phyloP scores from a whole-genome alignment of 2,113 vertebrate species.

The Leuciscus idus region DNA sequence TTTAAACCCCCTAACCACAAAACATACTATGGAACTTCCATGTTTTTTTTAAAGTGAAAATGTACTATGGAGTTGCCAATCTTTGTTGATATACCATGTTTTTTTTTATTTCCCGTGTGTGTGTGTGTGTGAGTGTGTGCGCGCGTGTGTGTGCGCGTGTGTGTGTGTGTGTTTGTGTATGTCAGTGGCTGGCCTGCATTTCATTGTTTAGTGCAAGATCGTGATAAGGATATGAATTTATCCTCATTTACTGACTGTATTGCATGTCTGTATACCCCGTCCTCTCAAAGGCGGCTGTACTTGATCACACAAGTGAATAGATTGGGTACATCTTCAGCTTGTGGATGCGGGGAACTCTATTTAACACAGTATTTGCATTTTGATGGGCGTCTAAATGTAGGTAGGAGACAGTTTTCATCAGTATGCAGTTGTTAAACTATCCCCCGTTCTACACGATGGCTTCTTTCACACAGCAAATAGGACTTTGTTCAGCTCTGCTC shows the following conservation, averaged over 20 bases:
- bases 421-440: constrained; percentile 24
- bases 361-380: constrained; percentile 23
- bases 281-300: not conserved
- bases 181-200: not conserved
- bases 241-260: not conserved
- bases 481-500: constrained; percentile 35
- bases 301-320: not conserved
- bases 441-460: constrained; percentile 25
- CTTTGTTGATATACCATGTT: too few relatives aligned
- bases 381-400: constrained; percentile 11
- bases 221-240: constrained; percentile 17
- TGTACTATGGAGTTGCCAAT: too few relatives aligned
- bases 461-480: constrained; percentile 25
- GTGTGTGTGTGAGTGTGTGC: too few relatives aligned
- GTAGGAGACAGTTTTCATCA: constrained; percentile 1
- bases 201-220: not conserved
- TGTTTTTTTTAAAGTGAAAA: not conserved
- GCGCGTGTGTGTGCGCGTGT: not conserved
- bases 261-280: not conserved
- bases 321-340: not conserved
- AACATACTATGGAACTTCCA: not conserved
- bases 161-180: not conserved
- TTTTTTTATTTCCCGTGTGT: too few relatives aligned
- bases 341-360: not conserved
- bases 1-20: not conserved